These are phyloP conservation scores for Gnathonemus echidnorhynchus DNA, from an alignment of 2,113 vertebrate species.

Conservation along the genomic window DNA sequence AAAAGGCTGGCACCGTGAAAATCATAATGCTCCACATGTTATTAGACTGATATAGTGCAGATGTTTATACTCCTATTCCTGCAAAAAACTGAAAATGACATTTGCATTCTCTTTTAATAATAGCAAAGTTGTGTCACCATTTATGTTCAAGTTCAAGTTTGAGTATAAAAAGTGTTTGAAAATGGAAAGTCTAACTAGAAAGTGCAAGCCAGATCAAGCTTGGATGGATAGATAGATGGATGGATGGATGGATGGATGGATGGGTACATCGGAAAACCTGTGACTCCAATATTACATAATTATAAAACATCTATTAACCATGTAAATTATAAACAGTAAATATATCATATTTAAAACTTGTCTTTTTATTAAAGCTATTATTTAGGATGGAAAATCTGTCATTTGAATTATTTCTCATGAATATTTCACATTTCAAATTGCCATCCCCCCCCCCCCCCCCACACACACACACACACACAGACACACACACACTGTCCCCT, in stretches of 20 bases:
- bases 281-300: neutral
- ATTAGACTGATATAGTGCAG: neutral
- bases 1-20: neutral
- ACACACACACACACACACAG: too few species aligned
- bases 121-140: neutral
- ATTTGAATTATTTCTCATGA: neutral
- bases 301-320: neutral
- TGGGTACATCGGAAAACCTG: neutral
- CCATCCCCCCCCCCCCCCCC: neutral
- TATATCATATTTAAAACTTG: neutral
- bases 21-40: neutral
- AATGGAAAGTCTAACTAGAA: neutral
- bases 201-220: neutral
- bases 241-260: neutral
- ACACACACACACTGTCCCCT: neutral
- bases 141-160: neutral
- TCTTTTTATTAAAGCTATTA: neutral
- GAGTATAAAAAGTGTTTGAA: neutral
- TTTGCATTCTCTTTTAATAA: neutral
- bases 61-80: neutral
- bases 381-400: neutral
- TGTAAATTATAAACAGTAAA: neutral
- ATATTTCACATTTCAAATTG: neutral
- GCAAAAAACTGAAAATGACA: neutral
- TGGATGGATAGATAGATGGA: neutral